A percentile compares a stretch with the other conserved stretches of the same genome.
phyloP scores from a whole-genome alignment of 2,888 invertebrate species.

The Eledona agricola region DNA sequence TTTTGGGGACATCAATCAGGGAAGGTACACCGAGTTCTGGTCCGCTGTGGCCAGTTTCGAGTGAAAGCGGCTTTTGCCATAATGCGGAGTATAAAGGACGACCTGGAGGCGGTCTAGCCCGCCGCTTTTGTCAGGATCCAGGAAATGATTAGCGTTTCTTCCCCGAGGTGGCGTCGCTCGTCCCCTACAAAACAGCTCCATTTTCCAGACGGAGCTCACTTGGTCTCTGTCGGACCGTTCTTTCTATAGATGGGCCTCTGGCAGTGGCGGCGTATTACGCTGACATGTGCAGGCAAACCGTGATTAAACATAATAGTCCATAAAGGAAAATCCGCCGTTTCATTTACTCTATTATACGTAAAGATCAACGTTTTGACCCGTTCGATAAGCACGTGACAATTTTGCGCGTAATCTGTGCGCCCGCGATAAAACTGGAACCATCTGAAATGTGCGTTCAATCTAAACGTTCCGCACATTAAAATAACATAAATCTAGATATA shows the following conservation, averaged over 20 bases:
- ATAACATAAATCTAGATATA: conserved; percentile 41
- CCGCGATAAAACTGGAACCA: conserved; percentile 28
- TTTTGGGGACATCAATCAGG: conserved; percentile 16
- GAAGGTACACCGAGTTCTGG: conserved; percentile 1
- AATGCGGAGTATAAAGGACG: conserved; percentile 45
- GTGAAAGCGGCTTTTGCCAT: conserved; percentile 40
- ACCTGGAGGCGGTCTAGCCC: conserved; percentile 38
- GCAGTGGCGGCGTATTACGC: conserved; percentile 3
- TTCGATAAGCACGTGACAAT: too few relatives aligned
- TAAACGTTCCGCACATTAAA: conserved; percentile 40
- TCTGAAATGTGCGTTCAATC: conserved; percentile 31
- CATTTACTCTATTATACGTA: too few relatives aligned
- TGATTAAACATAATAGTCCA: too few relatives aligned
- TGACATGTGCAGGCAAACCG: conserved; percentile 9
- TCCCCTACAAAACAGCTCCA: conserved; percentile 23
- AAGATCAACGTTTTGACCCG: too few relatives aligned
- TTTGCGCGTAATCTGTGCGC: not conserved
- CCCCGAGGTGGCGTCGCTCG: conserved; percentile 40
- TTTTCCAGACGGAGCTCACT: conserved; percentile 27
- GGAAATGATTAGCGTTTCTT: conserved; percentile 47
- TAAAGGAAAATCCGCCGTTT: too few relatives aligned
- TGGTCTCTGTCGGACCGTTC: conserved; percentile 13
- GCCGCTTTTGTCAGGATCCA: conserved; percentile 41
- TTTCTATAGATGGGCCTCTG: conserved; percentile 15
- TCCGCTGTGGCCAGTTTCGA: conserved; percentile 38